Evolutionary conservation across 2,113 vertebrate species (phyloP).

Genomic region (Python bivittatus): DNA sequence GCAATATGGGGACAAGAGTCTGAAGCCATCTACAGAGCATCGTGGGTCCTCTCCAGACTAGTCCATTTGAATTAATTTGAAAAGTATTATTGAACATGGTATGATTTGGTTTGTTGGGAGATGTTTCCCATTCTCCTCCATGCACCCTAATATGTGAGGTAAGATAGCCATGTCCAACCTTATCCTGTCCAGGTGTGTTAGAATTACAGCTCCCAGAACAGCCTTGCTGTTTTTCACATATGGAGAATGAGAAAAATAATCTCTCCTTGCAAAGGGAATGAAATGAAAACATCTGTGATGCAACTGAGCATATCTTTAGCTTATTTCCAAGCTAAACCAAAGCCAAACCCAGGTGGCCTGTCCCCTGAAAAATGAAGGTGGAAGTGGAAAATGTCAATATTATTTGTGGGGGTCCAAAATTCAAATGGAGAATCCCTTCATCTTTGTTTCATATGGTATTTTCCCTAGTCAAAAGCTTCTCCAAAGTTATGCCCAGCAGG

Average conservation of each 20-base stretch:
- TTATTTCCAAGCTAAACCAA: neutral
- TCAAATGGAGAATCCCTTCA: neutral
- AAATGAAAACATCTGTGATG: neutral
- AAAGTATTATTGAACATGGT: neutral
- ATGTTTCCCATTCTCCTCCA: neutral
- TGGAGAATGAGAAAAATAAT: neutral
- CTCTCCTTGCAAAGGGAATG: neutral
- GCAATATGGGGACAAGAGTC: neutral
- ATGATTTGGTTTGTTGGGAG: neutral
- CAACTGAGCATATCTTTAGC: neutral
- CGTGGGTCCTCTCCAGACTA: neutral
- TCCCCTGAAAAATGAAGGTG: neutral
- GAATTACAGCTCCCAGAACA: neutral
- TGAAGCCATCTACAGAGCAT: neutral
- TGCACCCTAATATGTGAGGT: neutral
- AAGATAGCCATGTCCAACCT: neutral
- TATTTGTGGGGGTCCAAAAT: neutral
- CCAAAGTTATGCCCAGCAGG: neutral
- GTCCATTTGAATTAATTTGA: neutral
- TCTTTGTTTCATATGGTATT: neutral
- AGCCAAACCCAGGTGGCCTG: neutral
- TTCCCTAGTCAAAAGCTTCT: neutral
- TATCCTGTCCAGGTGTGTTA: neutral
- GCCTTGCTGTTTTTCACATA: neutral
- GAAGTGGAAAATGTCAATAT: neutral